phyloP scores from a whole-genome alignment of 2,797 vertebrate species.

The Micropoecilia bifurca region DNA sequence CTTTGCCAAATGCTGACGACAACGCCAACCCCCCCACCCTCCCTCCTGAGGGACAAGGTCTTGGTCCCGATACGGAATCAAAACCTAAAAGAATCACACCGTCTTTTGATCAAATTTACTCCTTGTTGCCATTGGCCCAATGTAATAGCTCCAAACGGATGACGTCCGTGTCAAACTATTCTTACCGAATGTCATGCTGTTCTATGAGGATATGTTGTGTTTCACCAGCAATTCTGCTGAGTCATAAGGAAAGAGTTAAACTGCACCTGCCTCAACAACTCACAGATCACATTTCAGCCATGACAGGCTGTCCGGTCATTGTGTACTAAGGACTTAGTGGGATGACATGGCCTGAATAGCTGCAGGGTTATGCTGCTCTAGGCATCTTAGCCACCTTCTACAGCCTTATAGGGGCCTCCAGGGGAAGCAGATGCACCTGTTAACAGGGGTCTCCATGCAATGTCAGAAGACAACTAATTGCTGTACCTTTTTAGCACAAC shows the following conservation, averaged over 20 bases:
- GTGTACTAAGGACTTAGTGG: conserved; percentile 73
- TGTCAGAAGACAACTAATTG: conserved; percentile 54
- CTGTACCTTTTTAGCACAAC: conserved; percentile 6
- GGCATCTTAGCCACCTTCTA: conserved; percentile 73
- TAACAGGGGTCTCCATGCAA: conserved; percentile 65
- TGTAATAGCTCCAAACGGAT: conserved; percentile 10
- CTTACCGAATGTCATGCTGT: background rate
- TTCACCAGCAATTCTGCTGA: conserved; percentile 27
- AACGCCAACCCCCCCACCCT: background rate
- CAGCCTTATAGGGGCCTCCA: conserved; percentile 77
- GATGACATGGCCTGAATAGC: conserved; percentile 77
- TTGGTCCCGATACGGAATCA: conserved; percentile 44
- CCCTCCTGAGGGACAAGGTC: conserved; percentile 43
- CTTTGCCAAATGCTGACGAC: conserved; percentile 65
- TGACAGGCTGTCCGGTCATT: conserved; percentile 74
- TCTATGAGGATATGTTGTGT: background rate
- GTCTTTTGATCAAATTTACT: conserved; percentile 10
- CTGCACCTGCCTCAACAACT: conserved; percentile 76
- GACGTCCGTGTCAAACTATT: background rate
- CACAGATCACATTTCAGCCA: conserved; percentile 71
- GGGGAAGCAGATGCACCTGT: conserved; percentile 82
- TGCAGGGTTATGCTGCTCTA: conserved; percentile 75
- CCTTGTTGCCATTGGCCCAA: conserved; percentile 8
- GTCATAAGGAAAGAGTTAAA: conserved; percentile 66
- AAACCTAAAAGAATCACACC: conserved; percentile 34